Evolutionary conservation across 2,797 vertebrate genomes (phyloP), one percentile per base, ranked within the genome.

Genomic region (Sus cebifrons): DNA sequence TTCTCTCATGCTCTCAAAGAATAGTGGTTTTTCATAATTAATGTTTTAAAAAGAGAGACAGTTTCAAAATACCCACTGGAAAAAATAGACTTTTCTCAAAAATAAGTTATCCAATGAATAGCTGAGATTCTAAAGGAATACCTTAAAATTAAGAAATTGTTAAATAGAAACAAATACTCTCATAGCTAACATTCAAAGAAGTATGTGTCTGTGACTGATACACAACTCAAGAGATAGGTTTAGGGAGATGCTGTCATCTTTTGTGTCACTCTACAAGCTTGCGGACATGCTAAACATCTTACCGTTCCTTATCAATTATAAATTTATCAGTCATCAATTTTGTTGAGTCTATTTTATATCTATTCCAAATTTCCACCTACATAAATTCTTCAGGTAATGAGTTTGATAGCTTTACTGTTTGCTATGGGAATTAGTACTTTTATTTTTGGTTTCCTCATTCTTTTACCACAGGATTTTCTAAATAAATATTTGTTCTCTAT

Each of bases 11-110:
- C 56, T 81, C 89, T 71, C 67, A 56, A 88, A 95, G 68, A 89
- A 83, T 65, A 62, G 13, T 77, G 93, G 70, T 94, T 93, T 83
- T 58, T 32, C 56, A 62, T 58, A 89, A 64, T 78, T 82, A 86
- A 86, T 36, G 15, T 77, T 79, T 86, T 64, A 68, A 95, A 73
- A 71, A 23, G 52, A 32, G 79, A 70, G 23, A 77, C 3, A 58
- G 52, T 91, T 94, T 86, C 65, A 75, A 93, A 95, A 95, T 49
- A 81, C 12, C 40, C 17, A 62, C 17, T 86, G 52, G 74, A 68
- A 94, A 95, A 73, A 83, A 11, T 62, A 20, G 52, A 74, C 14
- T 60, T 62, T 23, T 73, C 27, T 13, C 56, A 32, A 73, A 85
- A 85, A 56, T 56, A 64, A 83, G 75, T 89, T 79, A 92, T 12